Evolutionary conservation across 1,140 invertebrate species (phyloP), one percentile per base, ranked within the genome.

Genomic region (Potamilus streckersoni): DNA sequence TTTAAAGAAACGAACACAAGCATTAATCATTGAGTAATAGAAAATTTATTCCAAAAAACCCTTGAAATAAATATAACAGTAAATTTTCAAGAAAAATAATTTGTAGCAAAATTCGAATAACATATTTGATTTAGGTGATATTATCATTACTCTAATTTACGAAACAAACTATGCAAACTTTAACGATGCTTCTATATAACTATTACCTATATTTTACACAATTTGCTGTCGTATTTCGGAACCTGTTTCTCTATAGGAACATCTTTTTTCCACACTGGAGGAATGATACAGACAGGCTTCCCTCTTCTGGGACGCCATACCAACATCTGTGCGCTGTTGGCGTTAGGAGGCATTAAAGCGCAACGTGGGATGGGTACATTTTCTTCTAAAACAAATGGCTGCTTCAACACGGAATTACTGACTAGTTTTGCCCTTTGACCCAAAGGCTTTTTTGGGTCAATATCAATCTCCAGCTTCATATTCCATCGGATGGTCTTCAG

Each of bases 301-400:
- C 89, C 89, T 4, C 70, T 56, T 13, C 70, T 67, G n/a, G 89
- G 87, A 58, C 86, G 76, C 89, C 89, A 90, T 4, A 90, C 85
- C 19, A 90, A 77, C 81, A 87, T 85, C 80, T 90, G 89, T 49
- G 88, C 88, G 74, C 84, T 88, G 81, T 90, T 90, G 58, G 89
- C 89, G 73, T 89, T 89, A 8, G 89, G 88, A 49, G 88, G 88
- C 70, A 85, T 85, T n/a, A 90, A 75, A 3, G 89, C 89, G 82
- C 86, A 88, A 19, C 83, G 75, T 31, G 87, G 85, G 60, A 89
- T 88, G 16, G 83, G 80, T 15, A 87, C 78, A 64, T 85, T 87
- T 27, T 87, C 80, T 59, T 85, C 83, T n/a, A 89, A 74, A 20
- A 89, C 75, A n/a, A 74, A 69, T 0, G 89, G 89, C 72, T 89